phyloP scores from a whole-genome alignment of 1,140 invertebrate species.

The Dendroctonus ponderosae region DNA sequence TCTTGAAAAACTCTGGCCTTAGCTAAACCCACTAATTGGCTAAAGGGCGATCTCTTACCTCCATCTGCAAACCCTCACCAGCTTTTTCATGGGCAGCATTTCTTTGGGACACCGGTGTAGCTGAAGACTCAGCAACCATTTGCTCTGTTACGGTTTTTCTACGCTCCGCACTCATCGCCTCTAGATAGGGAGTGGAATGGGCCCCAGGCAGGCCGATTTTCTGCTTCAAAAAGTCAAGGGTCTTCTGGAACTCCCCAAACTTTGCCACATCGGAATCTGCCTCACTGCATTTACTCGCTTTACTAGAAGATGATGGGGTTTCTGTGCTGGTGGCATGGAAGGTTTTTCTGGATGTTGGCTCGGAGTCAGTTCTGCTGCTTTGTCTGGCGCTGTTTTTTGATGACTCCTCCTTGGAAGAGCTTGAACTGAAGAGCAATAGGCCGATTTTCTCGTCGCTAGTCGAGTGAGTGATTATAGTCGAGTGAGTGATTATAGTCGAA shows the following conservation, averaged over 20 bases:
- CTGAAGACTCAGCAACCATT: too few relatives aligned
- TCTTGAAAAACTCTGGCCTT: too few relatives aligned
- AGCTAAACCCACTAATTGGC: too few relatives aligned
- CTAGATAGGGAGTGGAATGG: slow-evolving; percentile 43
- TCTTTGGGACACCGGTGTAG: too few relatives aligned
- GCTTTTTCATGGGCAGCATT: too few relatives aligned
- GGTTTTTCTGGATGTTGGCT: neutral
- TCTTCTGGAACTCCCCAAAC: slow-evolving; percentile 8
- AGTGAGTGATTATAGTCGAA: neutral
- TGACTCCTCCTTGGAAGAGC: neutral
- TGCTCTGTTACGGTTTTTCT: too few relatives aligned
- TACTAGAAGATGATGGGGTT: neutral
- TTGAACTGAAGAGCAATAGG: slow-evolving; percentile 11
- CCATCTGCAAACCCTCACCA: too few relatives aligned
- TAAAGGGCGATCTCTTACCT: too few relatives aligned
- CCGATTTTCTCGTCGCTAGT: slow-evolving; percentile 8
- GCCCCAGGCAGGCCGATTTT: slow-evolving; percentile 45
- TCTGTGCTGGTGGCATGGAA: neutral
- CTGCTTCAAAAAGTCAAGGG: slow-evolving; percentile 35
- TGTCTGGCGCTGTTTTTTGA: neutral
- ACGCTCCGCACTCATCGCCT: too few relatives aligned
- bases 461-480: slow-evolving; percentile 6
- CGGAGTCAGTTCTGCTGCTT: neutral
- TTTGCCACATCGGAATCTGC: slow-evolving; percentile 5
- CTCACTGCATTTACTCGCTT: too few relatives aligned